Evolutionary conservation across 2,797 vertebrate genomes (phyloP), one percentile per base, ranked within the genome.

Genomic region (Cossypha polioptera): DNA sequence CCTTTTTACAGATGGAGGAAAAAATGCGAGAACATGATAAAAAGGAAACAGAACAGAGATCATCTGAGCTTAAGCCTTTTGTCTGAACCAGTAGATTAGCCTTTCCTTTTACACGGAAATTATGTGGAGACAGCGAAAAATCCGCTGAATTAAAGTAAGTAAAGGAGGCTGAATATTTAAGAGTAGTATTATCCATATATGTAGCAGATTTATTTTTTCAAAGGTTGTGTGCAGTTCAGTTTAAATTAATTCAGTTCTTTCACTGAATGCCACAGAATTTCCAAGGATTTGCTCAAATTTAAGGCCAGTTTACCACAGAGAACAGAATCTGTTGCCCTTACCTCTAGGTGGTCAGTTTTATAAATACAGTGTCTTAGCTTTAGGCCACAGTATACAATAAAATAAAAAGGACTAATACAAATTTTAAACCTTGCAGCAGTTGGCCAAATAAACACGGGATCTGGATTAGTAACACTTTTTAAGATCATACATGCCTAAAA

Each of bases 71-170:
- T 92, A 93, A 94, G 66, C 35, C 79, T 94, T 88, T 94, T 86
- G 87, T 92, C 91, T 97, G 95, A 96, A 94, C 33, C 66, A 33
- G 55, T 59, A 91, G 91, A 91, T 95, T 88, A 95, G 57, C 55
- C 42, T 88, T 86, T 57, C 73, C 40, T 90, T 78, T 91, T 79
- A 67, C 63, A 90, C 1, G 15, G 83, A 92, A 95, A 91, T 90
- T 88, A 63, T 76, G 73, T 42, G 72, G 76, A 91, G 76, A 91
- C 73, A 94, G 89, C 0, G 3, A 90, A 94, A 94, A 95, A 91
- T 92, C 90, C 71, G 5, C 59, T 66, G 73, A 88, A 96, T 93
- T 91, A 89, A 92, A 91, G 43, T 76, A 91, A 91, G 92, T 73
- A 77, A 74, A 11, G 51, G 33, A 91, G 50, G 58, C 73, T 74